Percentiles rank a stretch among this genome's conserved stretches.
Evolutionary conservation across 2,113 vertebrate species (phyloP).

Genomic region (Alligator mississippiensis): DNA sequence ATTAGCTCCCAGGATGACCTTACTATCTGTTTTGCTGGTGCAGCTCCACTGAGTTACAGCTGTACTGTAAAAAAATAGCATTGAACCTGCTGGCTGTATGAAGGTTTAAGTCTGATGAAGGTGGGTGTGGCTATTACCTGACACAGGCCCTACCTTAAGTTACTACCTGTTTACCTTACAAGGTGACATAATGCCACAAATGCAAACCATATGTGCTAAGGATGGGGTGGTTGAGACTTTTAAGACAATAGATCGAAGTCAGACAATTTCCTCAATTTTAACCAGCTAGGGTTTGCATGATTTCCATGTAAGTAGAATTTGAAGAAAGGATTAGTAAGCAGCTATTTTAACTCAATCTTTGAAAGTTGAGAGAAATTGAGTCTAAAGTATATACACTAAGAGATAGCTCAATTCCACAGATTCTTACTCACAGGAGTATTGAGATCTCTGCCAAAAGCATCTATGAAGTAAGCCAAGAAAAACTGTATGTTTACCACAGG

Average conservation of each 20-base stretch:
- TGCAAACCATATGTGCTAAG: neutral
- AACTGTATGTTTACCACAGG: neutral
- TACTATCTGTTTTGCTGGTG: too few species aligned
- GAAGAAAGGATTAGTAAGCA: conserved; percentile 24
- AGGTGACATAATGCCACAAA: neutral
- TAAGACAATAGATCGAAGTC: neutral
- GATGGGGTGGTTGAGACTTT: neutral
- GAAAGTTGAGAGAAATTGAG: conserved; percentile 6
- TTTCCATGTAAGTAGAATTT: conserved; percentile 18
- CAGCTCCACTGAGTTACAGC: too few species aligned
- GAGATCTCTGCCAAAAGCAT: neutral
- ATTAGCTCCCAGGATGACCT: too few species aligned
- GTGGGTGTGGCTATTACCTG: neutral
- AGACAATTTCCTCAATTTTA: neutral
- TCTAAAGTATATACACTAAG: neutral
- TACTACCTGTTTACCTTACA: neutral
- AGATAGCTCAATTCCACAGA: conserved; percentile 2
- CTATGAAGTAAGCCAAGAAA: conserved; percentile 35
- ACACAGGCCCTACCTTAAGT: neutral
- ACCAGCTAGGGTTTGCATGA: neutral
- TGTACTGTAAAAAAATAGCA: too few species aligned
- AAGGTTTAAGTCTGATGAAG: neutral
- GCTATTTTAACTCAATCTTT: neutral
- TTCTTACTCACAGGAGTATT: conserved; percentile 24
- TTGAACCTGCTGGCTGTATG: neutral